Evolutionary conservation across 2,113 vertebrate species (phyloP), one percentile per base, ranked within the genome.

Genomic region (Hippotragus niger): DNA sequence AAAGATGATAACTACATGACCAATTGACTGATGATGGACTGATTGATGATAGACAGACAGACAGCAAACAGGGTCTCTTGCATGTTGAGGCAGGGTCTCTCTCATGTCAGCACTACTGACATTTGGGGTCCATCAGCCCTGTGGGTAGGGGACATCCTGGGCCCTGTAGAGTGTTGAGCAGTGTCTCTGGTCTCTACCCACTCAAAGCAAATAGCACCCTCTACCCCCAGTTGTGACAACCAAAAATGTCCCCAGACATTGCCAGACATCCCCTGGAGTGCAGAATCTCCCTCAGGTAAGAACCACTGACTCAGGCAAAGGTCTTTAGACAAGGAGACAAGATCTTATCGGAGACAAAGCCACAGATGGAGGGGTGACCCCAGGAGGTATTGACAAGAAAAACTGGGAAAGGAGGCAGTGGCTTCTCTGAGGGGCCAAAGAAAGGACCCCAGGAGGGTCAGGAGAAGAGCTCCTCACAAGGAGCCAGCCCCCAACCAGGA

Each of bases 91-190:
- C 43, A 45, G 57, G 31, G 19, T 47, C 64, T 71, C n/a, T n/a
- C 52, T 27, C 31, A 21, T 50, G 10, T 43, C 21, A 4, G 45
- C 0, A 15, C 81, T 62, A 5, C 14, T 8, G 0, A n/a, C 29
- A 7, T 58, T 7, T 21, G 67, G 67, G 55, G 7, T 25, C 33
- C 29, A 29, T 21, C 19, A 3, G 9, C 31, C 27, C 45, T n/a
- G 45, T 8, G 27, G 31, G 31, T 14, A 6, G 31, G 78, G 53
- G 76, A 33, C 7, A 1, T 52, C 62, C 43, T 25, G 27, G 6
- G 9, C 64, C 25, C 15, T 36, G 15, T 4, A 7, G 33, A 7
- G 6, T 45, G 12, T 7, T 36, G 29, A 62, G 43, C 3, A 45
- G n/a, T 7, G 4, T 10, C 19, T 67, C n/a, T 43, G 19, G 52